Base-by-base conservation (phyloP, 2,888 invertebrate species). In the Metallyticus violacea region DNA sequence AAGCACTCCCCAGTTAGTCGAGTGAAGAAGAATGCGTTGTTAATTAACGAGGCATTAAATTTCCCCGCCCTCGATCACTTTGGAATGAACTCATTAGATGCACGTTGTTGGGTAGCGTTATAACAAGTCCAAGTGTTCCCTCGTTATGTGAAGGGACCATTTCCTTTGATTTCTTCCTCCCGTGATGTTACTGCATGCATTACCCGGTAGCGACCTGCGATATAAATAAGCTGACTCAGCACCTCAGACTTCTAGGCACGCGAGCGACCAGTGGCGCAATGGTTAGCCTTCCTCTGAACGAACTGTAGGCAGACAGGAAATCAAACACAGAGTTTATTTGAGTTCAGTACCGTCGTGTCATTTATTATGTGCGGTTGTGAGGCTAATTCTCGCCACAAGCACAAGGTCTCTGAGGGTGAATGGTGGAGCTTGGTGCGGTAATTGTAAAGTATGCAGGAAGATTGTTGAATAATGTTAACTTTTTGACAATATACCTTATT, bases 141-240 rank as follows among this genome's bases (percentile, higher is more conserved):
- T 82, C 62, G 82, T 82, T 82, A 82, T 26, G 62, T 26, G 82
- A 82, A 82, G 82, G 82, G 22, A 82, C 82, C 26, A 82, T 82
- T 82, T 82, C 82, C 82, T 82, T 76, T 82, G 76, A 82, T 82
- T 82, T 82, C 62, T 82, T 82, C 62, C 40, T 15, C 40, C 40
- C 40, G 40, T 40, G 40, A 15, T 62, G 40, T 62, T 62, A 26
- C 26, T 82, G 82, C 82, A 82, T 82, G 82, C 82, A 76, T 76
- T 82, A 76, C 26, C 40, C 40, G 40, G 40, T 62, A 29, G 15
- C 82, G 82, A 26, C 82, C 62, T 40, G 62, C 82, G 82, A 62
- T 82, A 82, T 82, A 82, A 82, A 82, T 82, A 82, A 82, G 22
- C 82, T 82, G 82, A 82, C 62, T 82, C 82, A 82, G 82, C 82